phyloP scores from a whole-genome alignment of 2,113 vertebrate species.

The Sorex fumeus region DNA sequence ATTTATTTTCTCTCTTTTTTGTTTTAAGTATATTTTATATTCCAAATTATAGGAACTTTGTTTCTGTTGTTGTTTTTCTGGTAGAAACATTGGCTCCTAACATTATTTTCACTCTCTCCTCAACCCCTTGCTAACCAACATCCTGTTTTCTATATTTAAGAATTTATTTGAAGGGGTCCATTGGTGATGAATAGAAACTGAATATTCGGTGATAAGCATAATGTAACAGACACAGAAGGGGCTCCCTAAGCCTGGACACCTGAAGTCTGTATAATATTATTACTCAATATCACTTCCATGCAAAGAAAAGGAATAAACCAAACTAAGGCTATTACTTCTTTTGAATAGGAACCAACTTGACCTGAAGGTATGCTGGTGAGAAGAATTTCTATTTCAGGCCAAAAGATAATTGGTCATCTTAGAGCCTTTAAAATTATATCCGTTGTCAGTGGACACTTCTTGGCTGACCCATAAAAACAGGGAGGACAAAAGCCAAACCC shows the following conservation, averaged over 20 bases:
- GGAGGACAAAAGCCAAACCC: conserved; percentile 75
- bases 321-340: conserved; percentile 30
- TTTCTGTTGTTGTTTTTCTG: not conserved
- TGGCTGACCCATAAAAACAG: conserved; percentile 73
- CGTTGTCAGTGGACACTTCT: conserved; percentile 80
- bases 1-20: not conserved
- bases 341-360: conserved; percentile 31
- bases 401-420: conserved; percentile 58
- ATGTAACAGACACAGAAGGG: not conserved
- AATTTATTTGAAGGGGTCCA: not conserved
- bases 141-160: not conserved
- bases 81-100: not conserved
- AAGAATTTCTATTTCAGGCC: conserved; percentile 75
- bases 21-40: not conserved
- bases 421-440: conserved; percentile 80
- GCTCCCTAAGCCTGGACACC: not conserved
- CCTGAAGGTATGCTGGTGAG: conserved; percentile 20
- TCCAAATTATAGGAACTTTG: not conserved
- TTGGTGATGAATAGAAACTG: not conserved
- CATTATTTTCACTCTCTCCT: not conserved
- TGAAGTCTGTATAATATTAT: not conserved
- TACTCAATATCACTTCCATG: not conserved
- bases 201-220: not conserved
- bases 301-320: not conserved
- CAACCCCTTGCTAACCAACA: not conserved